Conservation (phyloP, 2,113 vertebrate genomes). For the Oenanthe oenanthe region DNA sequence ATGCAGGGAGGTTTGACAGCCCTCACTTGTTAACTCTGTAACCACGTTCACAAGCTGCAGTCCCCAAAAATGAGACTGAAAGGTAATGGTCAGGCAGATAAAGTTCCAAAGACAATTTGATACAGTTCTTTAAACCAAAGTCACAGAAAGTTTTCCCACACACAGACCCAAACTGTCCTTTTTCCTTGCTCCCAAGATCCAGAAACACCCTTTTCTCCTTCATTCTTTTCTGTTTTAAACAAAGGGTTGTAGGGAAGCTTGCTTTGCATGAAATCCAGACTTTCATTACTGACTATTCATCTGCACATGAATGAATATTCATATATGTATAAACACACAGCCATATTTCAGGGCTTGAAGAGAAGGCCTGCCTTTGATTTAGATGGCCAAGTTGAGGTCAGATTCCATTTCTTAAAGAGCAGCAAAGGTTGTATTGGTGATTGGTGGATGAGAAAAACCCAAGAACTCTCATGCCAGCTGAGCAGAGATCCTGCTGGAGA, state of each 20-base stretch:
- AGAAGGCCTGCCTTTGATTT: not conserved
- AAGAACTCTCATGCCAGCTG: not conserved
- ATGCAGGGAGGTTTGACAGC: not conserved
- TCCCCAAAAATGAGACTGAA: not conserved
- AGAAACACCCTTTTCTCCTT: not conserved
- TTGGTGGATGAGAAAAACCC: not conserved
- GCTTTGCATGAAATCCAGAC: constrained; percentile 37
- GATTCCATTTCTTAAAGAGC: not conserved
- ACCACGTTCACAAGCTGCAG: not conserved
- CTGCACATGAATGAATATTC: not conserved
- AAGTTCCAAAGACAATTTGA: not conserved
- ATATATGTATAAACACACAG: not conserved
- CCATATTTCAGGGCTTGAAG: not conserved
- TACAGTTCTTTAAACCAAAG: not conserved
- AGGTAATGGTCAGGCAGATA: not conserved
- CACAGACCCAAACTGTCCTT: not conserved
- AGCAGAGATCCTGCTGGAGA: not conserved
- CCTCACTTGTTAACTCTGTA: not conserved
- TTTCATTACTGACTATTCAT: not conserved
- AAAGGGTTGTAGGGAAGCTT: not conserved
- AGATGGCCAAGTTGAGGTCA: not conserved
- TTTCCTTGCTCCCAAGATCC: not conserved
- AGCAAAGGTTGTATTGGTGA: not conserved
- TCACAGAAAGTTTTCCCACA: not conserved
- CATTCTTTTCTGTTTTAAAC: not conserved